Base-by-base conservation (phyloP, 2,113 vertebrate species). In the Vimba vimba region DNA sequence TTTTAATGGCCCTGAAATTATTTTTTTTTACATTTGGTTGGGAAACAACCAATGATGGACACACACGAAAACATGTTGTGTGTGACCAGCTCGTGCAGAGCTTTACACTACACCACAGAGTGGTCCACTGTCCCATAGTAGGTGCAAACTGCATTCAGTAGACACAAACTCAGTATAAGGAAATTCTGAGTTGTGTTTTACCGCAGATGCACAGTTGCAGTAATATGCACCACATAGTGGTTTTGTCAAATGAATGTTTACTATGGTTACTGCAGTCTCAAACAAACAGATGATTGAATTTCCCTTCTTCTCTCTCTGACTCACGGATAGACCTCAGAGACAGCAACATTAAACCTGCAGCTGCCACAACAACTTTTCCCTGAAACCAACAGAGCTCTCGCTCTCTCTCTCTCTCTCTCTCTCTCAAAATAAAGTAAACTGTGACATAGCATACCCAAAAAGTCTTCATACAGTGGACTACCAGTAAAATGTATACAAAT, bases 281-380 rank as follows among this genome's bases (percentile, higher is more conserved):
- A 82, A 86, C 66, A 83, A 82, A 86, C 69, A 82, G 33, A 86
- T 36, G 47, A 36, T 68, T 78, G n/a, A 73, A 75, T 81, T 64
- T 86, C 52, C 64, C 6, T 2, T 60, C 4, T 60, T 60, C 17
- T 69, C 47, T 59, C 45, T 50, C 73, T 75, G 43, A 66, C 74
- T 64, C 83, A 66, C 17, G 5, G 2, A 57, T 30, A 45, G n/a
- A 79, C 21, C 39, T 25, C 33, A 30, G 62, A 79, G 77, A 23
- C 11, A 25, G 45, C 50, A 59, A 17, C 10, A 33, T 59, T 33
- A 50, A 47, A 64, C 23, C 15, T 19, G 13, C 57, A 33, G 43
- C 30, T 82, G 79, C 45, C 36, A 64, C n/a, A 47, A 80, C n/a
- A 59, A 36, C 52, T 60, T 80, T n/a, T 33, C 23, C 17, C 17